Evolutionary conservation across 2,888 invertebrate species (phyloP).

Genomic region (Epistrophe grossulariae): DNA sequence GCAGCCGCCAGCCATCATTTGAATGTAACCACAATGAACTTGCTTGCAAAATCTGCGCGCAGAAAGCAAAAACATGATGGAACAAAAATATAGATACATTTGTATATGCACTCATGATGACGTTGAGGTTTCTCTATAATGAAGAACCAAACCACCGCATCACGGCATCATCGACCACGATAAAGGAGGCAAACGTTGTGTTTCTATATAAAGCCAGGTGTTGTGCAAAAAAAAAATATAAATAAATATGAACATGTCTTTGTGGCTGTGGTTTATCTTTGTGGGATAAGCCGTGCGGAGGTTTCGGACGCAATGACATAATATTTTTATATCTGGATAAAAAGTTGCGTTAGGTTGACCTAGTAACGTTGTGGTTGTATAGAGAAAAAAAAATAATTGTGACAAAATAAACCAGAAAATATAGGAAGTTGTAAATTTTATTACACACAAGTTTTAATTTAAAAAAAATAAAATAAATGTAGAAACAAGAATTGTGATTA

Average conservation of each 20-base stretch:
- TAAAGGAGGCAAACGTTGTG: background rate
- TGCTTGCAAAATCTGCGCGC: conserved; percentile 31
- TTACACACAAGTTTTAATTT: background rate
- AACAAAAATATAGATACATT: background rate
- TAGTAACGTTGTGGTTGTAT: conserved; percentile 12
- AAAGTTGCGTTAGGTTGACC: conserved; percentile 40
- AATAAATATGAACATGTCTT: conserved; percentile 8
- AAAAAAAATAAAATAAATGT: background rate
- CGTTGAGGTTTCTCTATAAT: conserved; percentile 14
- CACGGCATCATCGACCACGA: background rate
- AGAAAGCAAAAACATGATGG: background rate
- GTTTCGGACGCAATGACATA: conserved; percentile 25
- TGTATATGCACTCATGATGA: background rate
- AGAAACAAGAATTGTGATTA: background rate
- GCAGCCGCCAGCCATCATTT: background rate
- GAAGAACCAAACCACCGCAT: background rate
- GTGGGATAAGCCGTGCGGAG: conserved; percentile 20
- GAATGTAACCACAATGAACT: conserved; percentile 40
- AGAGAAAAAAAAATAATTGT: background rate
- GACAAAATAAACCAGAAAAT: background rate
- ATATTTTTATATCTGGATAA: conserved; percentile 11
- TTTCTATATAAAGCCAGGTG: conserved; percentile 26
- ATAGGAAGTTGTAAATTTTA: background rate
- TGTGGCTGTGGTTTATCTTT: conserved; percentile 26
- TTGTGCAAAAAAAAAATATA: conserved; percentile 15